phyloP scores from a whole-genome alignment of 2,888 invertebrate species.

The Rugalucina vietnamica region DNA sequence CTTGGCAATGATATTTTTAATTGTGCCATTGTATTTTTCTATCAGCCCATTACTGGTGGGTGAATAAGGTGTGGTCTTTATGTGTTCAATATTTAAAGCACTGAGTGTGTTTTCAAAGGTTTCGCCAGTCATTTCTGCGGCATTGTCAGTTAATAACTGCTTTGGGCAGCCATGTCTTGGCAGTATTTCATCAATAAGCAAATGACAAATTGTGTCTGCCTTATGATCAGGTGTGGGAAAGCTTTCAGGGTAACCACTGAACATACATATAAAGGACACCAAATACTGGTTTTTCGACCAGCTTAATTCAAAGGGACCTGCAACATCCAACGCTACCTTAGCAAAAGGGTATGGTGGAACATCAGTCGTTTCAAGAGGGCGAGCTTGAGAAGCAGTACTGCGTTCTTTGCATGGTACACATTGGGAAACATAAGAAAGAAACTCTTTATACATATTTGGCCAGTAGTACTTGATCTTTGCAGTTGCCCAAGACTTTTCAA shows the following conservation, averaged over 20 bases:
- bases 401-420: not conserved
- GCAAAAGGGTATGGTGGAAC: not conserved
- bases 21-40: not conserved
- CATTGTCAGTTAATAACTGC: not conserved
- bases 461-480: slow-evolving; percentile 4
- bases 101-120: not conserved
- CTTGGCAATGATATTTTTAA: not conserved
- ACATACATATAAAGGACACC: not conserved
- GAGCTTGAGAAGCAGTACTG: not conserved
- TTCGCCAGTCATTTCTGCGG: not conserved
- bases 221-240: not conserved
- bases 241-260: not conserved
- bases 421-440: not conserved
- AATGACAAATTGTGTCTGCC: not conserved
- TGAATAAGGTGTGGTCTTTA: not conserved
- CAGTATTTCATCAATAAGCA: not conserved
- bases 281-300: not conserved
- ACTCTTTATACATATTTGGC: not conserved
- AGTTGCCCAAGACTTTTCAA: not conserved
- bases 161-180: not conserved
- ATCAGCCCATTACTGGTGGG: not conserved
- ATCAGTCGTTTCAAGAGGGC: not conserved
- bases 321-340: not conserved
- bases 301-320: not conserved
- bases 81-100: not conserved